Evolutionary conservation across 2,797 vertebrate species (phyloP).

Genomic region (Micropoecilia bifurca): DNA sequence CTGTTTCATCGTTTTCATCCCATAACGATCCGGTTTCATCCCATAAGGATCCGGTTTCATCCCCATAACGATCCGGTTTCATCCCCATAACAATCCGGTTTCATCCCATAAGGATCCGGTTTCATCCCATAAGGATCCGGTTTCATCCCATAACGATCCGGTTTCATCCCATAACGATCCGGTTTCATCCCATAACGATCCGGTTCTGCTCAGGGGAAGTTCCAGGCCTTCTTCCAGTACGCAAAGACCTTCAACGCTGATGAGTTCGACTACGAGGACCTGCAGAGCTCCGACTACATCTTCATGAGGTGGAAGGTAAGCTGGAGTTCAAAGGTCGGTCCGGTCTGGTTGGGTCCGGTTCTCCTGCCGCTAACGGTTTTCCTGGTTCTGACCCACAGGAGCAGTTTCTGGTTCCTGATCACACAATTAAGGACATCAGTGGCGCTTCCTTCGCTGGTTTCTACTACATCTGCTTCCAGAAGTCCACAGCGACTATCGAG

Average conservation of each 20-base stretch:
- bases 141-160: no score
- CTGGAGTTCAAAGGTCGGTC: not conserved
- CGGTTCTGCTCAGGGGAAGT: constrained; percentile 87
- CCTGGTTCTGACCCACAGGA: constrained; percentile 79
- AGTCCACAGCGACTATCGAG: constrained; percentile 97
- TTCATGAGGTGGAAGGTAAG: constrained; percentile 99
- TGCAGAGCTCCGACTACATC: constrained; percentile 96
- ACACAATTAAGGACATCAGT: constrained; percentile 98
- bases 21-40: not conserved
- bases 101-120: no score
- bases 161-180: not conserved
- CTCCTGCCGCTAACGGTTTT: not conserved
- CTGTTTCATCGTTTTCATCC: no score
- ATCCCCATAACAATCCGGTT: no score
- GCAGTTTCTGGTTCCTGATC: constrained; percentile 97
- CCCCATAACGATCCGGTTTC: no score
- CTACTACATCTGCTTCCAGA: constrained; percentile 99
- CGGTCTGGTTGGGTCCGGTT: not conserved
- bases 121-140: not conserved
- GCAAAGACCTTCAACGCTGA: constrained; percentile 98
- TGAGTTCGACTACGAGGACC: constrained; percentile 96
- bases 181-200: no score
- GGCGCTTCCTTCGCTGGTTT: constrained; percentile 98
- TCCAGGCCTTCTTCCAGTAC: constrained; percentile 98
- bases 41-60: not conserved